Conservation (phyloP, 2,113 vertebrate species). For the Alligator mississippiensis region DNA sequence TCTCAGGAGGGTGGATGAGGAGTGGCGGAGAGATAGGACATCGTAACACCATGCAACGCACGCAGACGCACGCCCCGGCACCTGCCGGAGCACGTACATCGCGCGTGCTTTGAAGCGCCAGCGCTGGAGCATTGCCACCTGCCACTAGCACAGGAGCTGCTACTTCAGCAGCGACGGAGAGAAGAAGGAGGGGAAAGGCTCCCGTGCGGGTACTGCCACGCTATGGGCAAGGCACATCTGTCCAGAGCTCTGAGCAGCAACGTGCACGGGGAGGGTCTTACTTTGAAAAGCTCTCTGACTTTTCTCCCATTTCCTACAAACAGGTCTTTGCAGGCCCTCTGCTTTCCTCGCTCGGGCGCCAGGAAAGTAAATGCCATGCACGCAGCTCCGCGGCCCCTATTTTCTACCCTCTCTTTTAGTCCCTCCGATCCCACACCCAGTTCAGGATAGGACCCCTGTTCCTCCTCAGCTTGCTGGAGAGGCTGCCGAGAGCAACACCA, state of each 20-base stretch:
- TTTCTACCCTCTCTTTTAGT: background rate
- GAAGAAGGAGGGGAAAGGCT: background rate
- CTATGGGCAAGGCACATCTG: background rate
- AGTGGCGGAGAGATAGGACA: background rate
- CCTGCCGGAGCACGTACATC: accelerated
- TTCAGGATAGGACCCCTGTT: background rate
- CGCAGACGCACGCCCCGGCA: background rate
- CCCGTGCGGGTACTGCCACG: no score
- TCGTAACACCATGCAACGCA: background rate
- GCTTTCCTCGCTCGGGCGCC: no score
- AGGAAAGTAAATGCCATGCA: no score
- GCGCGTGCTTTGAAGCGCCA: background rate
- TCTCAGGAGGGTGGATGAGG: background rate
- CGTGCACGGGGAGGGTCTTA: no score
- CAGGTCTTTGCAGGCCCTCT: no score
- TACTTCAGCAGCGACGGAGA: background rate
- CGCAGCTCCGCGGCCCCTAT: no score
- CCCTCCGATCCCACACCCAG: background rate
- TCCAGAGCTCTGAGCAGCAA: background rate
- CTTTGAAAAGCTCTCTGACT: background rate
- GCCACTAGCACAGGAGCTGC: background rate
- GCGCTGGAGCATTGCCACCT: background rate
- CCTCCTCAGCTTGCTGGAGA: background rate
- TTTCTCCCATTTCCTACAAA: background rate
- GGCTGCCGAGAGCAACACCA: background rate